Percentiles rank a stretch among this genome's conserved stretches.
phyloP scores from a whole-genome alignment of 2,797 vertebrate genomes.

The Furcifer pardalis region DNA sequence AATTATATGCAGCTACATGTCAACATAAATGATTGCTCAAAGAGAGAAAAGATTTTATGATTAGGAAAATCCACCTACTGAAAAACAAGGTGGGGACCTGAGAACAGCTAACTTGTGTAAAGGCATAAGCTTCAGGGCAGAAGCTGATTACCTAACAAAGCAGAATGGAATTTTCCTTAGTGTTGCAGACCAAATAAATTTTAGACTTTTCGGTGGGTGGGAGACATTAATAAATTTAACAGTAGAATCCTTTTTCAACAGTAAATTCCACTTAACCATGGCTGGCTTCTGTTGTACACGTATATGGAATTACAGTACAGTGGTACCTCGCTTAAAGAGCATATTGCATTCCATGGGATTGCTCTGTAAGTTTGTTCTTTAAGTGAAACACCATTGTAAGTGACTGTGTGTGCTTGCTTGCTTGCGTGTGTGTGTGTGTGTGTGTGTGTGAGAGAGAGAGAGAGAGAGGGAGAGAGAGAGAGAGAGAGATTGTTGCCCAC shows the following conservation, averaged over 20 bases:
- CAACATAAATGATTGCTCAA: slow-evolving; percentile 12
- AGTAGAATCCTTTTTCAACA: background rate
- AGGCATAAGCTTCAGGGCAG: slow-evolving; percentile 23
- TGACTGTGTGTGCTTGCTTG: too few relatives aligned
- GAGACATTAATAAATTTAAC: background rate
- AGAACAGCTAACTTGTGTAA: slow-evolving; percentile 25
- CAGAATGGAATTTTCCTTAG: slow-evolving; percentile 60
- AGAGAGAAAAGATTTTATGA: slow-evolving; percentile 3
- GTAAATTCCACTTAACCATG: background rate
- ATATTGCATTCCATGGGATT: too few relatives aligned
- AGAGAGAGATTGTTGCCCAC: too few relatives aligned
- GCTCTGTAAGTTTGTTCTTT: too few relatives aligned
- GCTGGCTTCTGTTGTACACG: background rate
- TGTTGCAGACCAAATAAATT: slow-evolving; percentile 25
- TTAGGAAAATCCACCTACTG: slow-evolving; percentile 35
- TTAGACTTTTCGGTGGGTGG: background rate
- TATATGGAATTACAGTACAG: too few relatives aligned
- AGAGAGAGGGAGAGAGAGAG: too few relatives aligned
- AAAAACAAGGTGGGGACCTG: slow-evolving; percentile 52
- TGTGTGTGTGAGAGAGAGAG: too few relatives aligned
- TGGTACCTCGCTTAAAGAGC: too few relatives aligned
- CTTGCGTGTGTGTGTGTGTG: too few relatives aligned
- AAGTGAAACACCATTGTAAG: too few relatives aligned
- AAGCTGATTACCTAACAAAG: slow-evolving; percentile 60
- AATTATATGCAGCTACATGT: background rate